These are phyloP conservation scores for Hepsetus odoe DNA, from an alignment of 2,113 vertebrate species.

Conservation along the genomic window DNA sequence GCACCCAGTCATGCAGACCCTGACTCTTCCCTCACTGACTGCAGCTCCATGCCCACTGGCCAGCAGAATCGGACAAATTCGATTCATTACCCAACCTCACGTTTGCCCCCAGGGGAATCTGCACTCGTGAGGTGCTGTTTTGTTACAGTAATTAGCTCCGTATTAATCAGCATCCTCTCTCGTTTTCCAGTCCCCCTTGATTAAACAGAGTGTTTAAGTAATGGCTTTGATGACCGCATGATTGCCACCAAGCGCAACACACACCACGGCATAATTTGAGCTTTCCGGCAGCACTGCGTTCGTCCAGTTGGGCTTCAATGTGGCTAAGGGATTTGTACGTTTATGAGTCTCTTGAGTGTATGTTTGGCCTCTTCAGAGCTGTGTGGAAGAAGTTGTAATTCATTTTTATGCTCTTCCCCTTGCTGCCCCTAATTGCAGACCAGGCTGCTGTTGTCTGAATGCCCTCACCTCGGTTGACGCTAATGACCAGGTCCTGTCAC, in stretches of 20 bases:
- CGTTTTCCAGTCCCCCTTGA: slow-evolving; percentile 38
- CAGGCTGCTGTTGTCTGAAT: slow-evolving; percentile 18
- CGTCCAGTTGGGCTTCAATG: not conserved
- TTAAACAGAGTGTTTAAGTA: slow-evolving; percentile 55
- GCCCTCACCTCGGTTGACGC: slow-evolving; percentile 44
- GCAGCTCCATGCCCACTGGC: slow-evolving; percentile 16
- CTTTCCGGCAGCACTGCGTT: slow-evolving; percentile 14
- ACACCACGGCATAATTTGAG: slow-evolving; percentile 28
- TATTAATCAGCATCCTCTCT: slow-evolving; percentile 50
- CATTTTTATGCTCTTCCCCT: slow-evolving; percentile 26
- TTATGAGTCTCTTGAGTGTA: not conserved
- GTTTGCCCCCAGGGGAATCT: slow-evolving; percentile 32
- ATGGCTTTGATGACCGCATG: slow-evolving; percentile 57
- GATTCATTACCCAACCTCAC: slow-evolving; percentile 33
- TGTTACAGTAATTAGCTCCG: slow-evolving; percentile 54
- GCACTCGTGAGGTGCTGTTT: slow-evolving; percentile 43
- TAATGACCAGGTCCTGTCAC: slow-evolving; percentile 40
- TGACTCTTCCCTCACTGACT: slow-evolving; percentile 3
- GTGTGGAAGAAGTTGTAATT: slow-evolving; percentile 20
- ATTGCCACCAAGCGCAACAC: slow-evolving; percentile 46
- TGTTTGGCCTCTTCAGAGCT: not conserved
- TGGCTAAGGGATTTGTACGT: not conserved
- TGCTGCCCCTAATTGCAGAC: slow-evolving; percentile 34
- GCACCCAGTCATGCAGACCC: slow-evolving; percentile 20
- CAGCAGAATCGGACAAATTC: slow-evolving; percentile 44